These are phyloP conservation scores for Aythya baeri DNA, from an alignment of 2,113 vertebrate species.

Conservation along the genomic window DNA sequence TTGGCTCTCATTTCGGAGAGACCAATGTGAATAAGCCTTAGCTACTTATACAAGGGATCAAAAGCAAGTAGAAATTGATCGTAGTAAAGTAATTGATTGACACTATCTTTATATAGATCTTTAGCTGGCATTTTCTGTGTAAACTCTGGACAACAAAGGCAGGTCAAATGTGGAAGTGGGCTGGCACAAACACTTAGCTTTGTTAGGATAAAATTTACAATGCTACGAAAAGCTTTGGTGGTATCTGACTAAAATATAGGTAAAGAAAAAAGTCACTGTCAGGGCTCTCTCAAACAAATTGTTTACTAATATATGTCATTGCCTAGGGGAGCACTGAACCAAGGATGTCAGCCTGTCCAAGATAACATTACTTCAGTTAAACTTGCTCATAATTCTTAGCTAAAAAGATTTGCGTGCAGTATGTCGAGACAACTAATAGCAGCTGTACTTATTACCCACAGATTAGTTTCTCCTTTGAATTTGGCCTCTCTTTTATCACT, in stretches of 20 bases:
- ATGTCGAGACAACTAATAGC: not conserved
- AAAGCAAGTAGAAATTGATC: not conserved
- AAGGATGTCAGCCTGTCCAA: not conserved
- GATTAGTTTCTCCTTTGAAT: not conserved
- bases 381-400: not conserved
- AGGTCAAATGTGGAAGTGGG: not conserved
- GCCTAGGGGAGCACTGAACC: not conserved
- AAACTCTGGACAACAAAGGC: not conserved
- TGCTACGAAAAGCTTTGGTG: not conserved
- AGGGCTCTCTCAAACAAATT: not conserved
- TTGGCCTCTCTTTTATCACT: rapidly evolving
- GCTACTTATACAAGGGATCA: not conserved
- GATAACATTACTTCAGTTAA: not conserved
- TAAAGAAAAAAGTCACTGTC: not conserved
- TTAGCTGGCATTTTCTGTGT: not conserved
- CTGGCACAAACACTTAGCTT: not conserved
- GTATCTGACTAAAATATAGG: not conserved
- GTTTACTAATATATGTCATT: not conserved
- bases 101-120: not conserved
- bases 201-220: not conserved
- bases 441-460: not conserved
- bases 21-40: not conserved
- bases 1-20: not conserved
- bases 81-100: not conserved
- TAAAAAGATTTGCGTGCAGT: not conserved